Percentiles rank a stretch among this genome's conserved stretches.
These are phyloP conservation scores for Fistularia tabacaria DNA, from an alignment of 2,797 vertebrate species.

Conservation along the genomic window DNA sequence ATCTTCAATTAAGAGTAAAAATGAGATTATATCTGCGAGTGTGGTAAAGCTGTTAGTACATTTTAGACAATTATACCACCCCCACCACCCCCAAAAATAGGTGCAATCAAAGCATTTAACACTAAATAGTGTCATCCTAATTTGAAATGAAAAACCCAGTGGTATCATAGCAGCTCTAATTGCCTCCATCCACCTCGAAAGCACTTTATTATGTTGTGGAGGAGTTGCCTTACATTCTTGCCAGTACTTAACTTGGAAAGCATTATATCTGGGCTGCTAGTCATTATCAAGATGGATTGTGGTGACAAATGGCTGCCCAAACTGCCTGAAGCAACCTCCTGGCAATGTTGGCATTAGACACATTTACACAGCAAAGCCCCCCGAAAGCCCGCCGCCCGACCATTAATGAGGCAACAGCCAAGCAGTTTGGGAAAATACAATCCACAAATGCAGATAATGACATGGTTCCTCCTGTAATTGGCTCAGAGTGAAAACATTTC, in stretches of 20 bases:
- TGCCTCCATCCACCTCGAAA: constrained; percentile 45
- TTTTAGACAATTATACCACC: constrained; percentile 21
- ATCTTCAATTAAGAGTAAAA: no score
- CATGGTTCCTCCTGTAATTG: constrained; percentile 74
- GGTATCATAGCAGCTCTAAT: constrained; percentile 50
- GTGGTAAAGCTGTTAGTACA: no score
- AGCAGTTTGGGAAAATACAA: constrained; percentile 68
- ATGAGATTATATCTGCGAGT: no score
- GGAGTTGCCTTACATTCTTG: constrained; percentile 45
- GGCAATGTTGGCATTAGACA: constrained; percentile 63
- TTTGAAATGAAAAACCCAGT: constrained; percentile 24
- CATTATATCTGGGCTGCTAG: constrained; percentile 64
- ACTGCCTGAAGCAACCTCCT: constrained; percentile 61
- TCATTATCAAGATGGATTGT: constrained; percentile 73
- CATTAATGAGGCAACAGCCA: constrained; percentile 67
- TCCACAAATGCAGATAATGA: constrained; percentile 72
- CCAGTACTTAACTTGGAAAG: constrained; percentile 49
- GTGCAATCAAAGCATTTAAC: constrained; percentile 23
- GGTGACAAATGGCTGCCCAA: constrained; percentile 69
- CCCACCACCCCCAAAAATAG: constrained; percentile 30
- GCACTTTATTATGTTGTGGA: constrained; percentile 44
- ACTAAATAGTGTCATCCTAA: constrained; percentile 24
- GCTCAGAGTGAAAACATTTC: constrained; percentile 68
- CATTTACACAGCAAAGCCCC: constrained; percentile 57
- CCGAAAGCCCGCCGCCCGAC: constrained; percentile 30